These are phyloP conservation scores for Notiomystis cincta DNA, from an alignment of 2,113 vertebrate genomes.

Conservation along the genomic window DNA sequence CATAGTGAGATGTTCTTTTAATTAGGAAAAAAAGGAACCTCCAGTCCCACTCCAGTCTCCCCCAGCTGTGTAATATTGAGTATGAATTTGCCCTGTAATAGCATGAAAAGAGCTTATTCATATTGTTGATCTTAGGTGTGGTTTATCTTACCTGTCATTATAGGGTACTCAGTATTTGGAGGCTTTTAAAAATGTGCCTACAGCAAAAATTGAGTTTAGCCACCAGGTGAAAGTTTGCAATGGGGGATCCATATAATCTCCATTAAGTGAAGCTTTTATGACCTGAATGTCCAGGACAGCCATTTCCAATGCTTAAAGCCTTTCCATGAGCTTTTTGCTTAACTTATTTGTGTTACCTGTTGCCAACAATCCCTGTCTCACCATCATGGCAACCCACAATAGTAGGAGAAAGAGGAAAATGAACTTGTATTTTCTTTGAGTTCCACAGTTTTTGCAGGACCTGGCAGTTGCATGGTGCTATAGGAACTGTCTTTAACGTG, in stretches of 20 bases:
- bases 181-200: not conserved
- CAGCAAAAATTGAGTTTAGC: not conserved
- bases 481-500: not conserved
- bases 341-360: accelerated
- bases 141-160: not conserved
- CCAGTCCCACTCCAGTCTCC: accelerated
- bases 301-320: not conserved
- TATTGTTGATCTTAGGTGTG: not conserved
- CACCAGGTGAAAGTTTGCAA: not conserved
- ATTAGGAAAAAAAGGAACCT: not conserved
- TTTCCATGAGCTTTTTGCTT: not conserved
- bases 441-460: not conserved
- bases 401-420: not conserved
- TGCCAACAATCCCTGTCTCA: not conserved
- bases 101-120: not conserved
- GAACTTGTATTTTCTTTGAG: not conserved
- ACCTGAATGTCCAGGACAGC: too few relatives aligned
- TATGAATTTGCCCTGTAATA: not conserved
- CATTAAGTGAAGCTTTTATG: not conserved
- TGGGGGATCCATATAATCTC: not conserved
- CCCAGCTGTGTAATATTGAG: not conserved
- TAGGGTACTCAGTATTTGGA: not conserved
- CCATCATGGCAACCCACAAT: not conserved
- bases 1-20: not conserved
- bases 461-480: not conserved